phyloP scores from a whole-genome alignment of 2,797 vertebrate species.

The Bradypodion pumilum region DNA sequence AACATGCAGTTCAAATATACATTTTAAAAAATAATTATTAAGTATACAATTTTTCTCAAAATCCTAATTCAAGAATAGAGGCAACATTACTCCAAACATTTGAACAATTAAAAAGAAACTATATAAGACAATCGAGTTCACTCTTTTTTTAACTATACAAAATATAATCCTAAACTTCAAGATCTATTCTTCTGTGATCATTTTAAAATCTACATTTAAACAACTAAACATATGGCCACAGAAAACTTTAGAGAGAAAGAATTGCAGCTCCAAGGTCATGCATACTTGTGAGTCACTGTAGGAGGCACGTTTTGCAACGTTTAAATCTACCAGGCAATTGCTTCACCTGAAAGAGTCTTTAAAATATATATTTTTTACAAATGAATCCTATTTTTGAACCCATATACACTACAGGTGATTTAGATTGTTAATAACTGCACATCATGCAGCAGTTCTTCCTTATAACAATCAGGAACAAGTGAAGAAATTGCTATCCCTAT shows the following conservation, averaged over 20 bases:
- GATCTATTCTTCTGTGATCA: not conserved
- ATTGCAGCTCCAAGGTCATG: not conserved
- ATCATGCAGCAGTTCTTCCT: not conserved
- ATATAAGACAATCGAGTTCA: not conserved
- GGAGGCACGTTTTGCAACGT: not conserved
- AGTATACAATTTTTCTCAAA: not conserved
- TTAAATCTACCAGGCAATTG: not conserved
- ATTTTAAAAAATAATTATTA: not conserved
- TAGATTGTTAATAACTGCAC: not conserved
- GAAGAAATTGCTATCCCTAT: not conserved
- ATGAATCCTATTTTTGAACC: not conserved
- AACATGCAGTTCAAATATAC: slow-evolving; percentile 5
- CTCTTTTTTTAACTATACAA: not conserved
- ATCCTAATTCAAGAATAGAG: not conserved
- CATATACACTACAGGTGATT: not conserved
- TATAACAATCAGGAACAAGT: not conserved
- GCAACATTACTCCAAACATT: not conserved
- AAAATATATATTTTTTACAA: not conserved
- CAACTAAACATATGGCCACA: not conserved
- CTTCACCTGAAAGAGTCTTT: not conserved
- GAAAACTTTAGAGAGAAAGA: not conserved
- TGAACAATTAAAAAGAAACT: not conserved
- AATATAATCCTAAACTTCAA: not conserved
- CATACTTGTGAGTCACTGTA: not conserved
- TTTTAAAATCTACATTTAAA: not conserved